Evolutionary conservation across 2,797 vertebrate species (phyloP), one percentile per base, ranked within the genome.

Genomic region (Gymnocypris eckloni): DNA sequence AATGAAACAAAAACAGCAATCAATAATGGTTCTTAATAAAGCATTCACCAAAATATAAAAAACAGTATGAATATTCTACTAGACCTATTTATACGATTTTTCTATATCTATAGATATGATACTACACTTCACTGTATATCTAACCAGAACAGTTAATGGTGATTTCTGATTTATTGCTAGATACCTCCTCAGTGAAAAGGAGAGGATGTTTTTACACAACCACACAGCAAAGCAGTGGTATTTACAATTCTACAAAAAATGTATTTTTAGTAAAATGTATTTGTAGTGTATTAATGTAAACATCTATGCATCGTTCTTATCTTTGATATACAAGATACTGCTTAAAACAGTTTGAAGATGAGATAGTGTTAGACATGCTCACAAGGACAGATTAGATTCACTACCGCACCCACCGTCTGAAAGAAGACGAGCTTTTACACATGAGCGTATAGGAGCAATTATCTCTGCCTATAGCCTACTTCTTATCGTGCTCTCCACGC

Each of bases 311-410:
- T 16, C 9, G 28, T 33, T 33, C 28, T 33, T 25, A 64, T 80
- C 75, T 78, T 77, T 16, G 61, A 72, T 81, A 11, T 33, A 39
- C 9, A 39, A 67, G 43, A 41, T 78, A 70, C 77, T 39, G 22
- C 45, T 82, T 50, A 71, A 83, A 59, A 75, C 37, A 28, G 3
- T 83, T 18, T 64, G 43, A 79, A 67, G 79, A 81, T 15, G 28
- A 81, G 77, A 87, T 80, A 69, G 79, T 41, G 43, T 66, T n/a
- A 20, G 37, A 71, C 76, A 76, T 43, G 37, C 39, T 67, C 50
- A 67, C 70, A 87, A 64, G 56, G 48, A 66, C 83, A 72, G 81
- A 64, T 64, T 81, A 84, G 77, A 88, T 77, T 77, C 59, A 13
- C 48, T 56, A 45, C 88, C 83, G 77, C 88, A 80, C 88, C 85